A percentile compares a stretch with the other conserved stretches of the same genome.
These are phyloP conservation scores for Lasioglossum vierecki DNA, from an alignment of 2,888 invertebrate species.

Conservation along the genomic window DNA sequence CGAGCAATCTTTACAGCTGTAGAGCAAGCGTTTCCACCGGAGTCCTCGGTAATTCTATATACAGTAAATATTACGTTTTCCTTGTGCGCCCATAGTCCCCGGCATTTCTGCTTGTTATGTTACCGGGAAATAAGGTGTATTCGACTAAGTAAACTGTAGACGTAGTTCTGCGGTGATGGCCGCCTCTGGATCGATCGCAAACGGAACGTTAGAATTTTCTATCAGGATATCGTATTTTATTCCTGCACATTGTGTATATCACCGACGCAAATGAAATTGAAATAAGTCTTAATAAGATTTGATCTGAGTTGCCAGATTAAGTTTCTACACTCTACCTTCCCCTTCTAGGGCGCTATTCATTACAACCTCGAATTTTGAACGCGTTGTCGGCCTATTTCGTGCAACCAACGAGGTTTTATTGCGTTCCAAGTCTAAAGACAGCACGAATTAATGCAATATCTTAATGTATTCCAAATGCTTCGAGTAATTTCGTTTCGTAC, in stretches of 20 bases:
- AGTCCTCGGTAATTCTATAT: not conserved
- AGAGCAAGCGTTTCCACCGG: not conserved
- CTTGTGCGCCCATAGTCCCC: not conserved
- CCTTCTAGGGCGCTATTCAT: too few species aligned
- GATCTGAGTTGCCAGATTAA: too few species aligned
- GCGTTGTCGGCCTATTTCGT: not conserved
- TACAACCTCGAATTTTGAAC: too few species aligned
- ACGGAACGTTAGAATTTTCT: slow-evolving; percentile 29
- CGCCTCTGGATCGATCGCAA: slow-evolving; percentile 17
- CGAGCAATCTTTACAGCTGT: not conserved
- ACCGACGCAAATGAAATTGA: not conserved
- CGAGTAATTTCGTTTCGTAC: slow-evolving; percentile 13
- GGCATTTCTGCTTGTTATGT: slow-evolving; percentile 5
- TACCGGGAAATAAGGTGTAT: not conserved
- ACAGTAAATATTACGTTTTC: slow-evolving; percentile 4
- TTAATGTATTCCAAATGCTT: slow-evolving; percentile 8
- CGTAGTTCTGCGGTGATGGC: not conserved
- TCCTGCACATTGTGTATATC: not conserved
- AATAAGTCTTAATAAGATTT: too few species aligned
- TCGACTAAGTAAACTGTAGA: slow-evolving; percentile 9
- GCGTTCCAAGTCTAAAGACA: not conserved
- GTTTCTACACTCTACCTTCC: too few species aligned
- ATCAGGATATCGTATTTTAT: not conserved
- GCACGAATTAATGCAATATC: not conserved
- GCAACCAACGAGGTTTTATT: not conserved